Conservation (phyloP, 2,797 vertebrate genomes). For the Chaetophractus vellerosus region DNA sequence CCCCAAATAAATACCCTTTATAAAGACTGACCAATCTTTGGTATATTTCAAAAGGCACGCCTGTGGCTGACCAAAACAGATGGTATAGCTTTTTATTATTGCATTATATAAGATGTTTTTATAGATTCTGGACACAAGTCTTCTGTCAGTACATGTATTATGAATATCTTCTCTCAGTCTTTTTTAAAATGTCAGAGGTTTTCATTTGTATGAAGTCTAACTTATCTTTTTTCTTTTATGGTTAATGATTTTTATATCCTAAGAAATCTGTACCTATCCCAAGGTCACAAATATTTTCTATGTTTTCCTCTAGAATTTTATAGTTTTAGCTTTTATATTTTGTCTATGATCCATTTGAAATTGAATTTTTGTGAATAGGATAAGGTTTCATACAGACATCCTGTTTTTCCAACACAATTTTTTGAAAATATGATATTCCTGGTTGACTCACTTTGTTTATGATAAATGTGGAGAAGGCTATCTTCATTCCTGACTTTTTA, state of each 20-base stretch:
- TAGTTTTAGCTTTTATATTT: constrained; percentile 49
- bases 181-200: not conserved
- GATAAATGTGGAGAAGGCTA: not conserved
- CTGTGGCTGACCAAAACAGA: no score
- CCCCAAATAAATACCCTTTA: no score
- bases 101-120: not conserved
- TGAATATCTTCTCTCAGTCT: not conserved
- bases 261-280: not conserved
- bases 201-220: not conserved
- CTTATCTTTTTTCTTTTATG: constrained; percentile 20
- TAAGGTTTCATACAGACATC: not conserved
- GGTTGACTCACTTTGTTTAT: not conserved
- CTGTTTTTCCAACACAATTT: not conserved
- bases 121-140: not conserved
- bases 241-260: not conserved
- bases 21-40: no score
- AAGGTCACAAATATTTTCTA: not conserved
- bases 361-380: not conserved
- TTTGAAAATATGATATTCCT: not conserved
- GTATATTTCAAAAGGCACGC: no score
- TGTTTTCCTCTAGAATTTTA: constrained; percentile 30
- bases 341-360: constrained; percentile 32
- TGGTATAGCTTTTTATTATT: not conserved
- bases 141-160: not conserved
- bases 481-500: not conserved